A percentile compares a stretch with the other conserved stretches of the same genome.
phyloP scores from a whole-genome alignment of 2,113 vertebrate species.

The Istiophorus platypterus region DNA sequence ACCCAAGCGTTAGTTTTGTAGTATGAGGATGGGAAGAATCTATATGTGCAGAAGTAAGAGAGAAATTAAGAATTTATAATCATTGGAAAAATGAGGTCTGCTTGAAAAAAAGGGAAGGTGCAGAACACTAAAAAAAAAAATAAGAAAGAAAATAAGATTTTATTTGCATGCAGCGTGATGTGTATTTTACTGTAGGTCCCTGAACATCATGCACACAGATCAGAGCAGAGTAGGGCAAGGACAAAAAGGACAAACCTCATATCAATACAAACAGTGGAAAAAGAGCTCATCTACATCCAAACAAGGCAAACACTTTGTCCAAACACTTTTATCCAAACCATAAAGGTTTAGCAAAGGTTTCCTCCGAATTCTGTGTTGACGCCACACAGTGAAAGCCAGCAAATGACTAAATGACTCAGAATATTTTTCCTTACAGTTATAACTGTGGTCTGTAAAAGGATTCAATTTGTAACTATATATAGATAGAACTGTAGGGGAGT shows the following conservation, averaged over 20 bases:
- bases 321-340: no score
- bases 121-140: not conserved
- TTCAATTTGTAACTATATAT: not conserved
- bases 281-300: not conserved
- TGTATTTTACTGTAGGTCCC: not conserved
- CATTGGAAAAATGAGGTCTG: not conserved
- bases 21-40: not conserved
- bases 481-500: no score
- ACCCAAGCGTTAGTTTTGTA: constrained; percentile 1
- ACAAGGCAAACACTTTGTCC: no score
- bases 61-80: not conserved
- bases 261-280: not conserved
- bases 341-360: no score
- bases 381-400: not conserved
- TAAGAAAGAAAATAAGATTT: no score
- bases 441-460: not conserved
- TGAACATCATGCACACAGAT: not conserved
- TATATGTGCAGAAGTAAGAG: not conserved
- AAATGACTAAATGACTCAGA: not conserved
- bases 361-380: not conserved
- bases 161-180: not conserved
- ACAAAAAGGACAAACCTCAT: not conserved
- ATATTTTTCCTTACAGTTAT: not conserved
- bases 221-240: not conserved
- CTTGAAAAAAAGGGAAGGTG: not conserved